phyloP scores from a whole-genome alignment of 2,797 vertebrate genomes.

The Poeciliopsis gracilis region DNA sequence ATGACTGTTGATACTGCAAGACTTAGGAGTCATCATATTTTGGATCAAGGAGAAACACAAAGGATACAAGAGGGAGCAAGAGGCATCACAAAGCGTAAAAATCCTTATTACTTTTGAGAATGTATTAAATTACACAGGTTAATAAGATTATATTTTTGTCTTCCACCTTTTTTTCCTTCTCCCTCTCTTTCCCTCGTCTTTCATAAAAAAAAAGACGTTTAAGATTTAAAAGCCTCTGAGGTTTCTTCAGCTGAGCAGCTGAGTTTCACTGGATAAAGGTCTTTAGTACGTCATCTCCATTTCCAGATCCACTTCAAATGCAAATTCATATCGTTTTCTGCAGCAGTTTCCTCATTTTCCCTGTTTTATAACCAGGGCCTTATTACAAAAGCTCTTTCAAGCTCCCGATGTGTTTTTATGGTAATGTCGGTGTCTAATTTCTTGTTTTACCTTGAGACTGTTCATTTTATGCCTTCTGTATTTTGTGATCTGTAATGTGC shows the following conservation, averaged over 20 bases:
- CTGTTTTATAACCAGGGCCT: conserved; percentile 7
- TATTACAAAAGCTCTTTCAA: conserved; percentile 28
- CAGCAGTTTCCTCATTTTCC: conserved; percentile 14
- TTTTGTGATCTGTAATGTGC: conserved; percentile 18
- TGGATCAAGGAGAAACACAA: background rate
- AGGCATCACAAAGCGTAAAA: conserved; percentile 2
- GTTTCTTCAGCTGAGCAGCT: conserved; percentile 35
- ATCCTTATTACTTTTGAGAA: conserved; percentile 16
- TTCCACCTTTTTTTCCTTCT: background rate
- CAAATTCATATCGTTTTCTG: conserved; percentile 37
- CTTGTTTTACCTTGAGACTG: conserved; percentile 22
- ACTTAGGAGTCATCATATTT: background rate
- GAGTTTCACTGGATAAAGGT: conserved; percentile 11
- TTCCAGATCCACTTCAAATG: conserved; percentile 46
- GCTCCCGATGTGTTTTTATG: conserved; percentile 34
- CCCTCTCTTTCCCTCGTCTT: background rate
- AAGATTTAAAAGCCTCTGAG: conserved; percentile 44
- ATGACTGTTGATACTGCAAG: background rate
- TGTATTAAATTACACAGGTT: conserved; percentile 19
- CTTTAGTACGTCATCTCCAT: conserved; percentile 34
- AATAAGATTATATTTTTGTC: conserved; percentile 5
- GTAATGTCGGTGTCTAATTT: conserved; percentile 35
- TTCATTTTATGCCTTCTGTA: conserved; percentile 7
- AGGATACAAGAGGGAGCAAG: background rate
- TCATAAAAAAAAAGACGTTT: conserved; percentile 16